phyloP scores from a whole-genome alignment of 2,113 vertebrate genomes.

The Poecilia latipinna region DNA sequence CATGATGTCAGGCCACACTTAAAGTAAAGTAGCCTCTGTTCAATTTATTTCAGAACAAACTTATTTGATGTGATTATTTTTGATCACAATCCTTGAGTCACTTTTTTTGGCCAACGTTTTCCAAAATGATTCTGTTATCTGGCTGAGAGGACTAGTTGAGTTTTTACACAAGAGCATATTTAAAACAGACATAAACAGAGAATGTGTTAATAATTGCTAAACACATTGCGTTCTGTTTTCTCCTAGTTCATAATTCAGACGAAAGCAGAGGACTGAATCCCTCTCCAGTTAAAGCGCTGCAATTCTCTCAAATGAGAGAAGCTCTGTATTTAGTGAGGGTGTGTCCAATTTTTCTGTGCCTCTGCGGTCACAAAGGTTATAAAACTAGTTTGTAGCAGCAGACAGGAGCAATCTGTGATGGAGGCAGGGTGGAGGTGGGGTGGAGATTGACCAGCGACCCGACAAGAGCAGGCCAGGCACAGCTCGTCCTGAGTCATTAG shows the following conservation, averaged over 20 bases:
- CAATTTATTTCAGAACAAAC: too few relatives aligned
- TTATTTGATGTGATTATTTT: too few relatives aligned
- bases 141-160: too few relatives aligned
- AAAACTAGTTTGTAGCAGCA: not conserved
- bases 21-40: too few relatives aligned
- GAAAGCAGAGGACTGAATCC: not conserved
- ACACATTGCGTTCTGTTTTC: not conserved
- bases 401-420: not conserved
- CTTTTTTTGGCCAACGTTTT: too few relatives aligned
- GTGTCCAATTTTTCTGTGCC: not conserved
- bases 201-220: too few relatives aligned
- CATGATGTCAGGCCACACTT: too few relatives aligned
- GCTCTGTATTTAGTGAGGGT: not conserved
- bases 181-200: too few relatives aligned
- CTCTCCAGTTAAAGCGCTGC: not conserved
- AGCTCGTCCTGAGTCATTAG: slow-evolving; percentile 44
- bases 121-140: too few relatives aligned
- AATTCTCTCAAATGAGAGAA: not conserved
- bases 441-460: slow-evolving; percentile 17
- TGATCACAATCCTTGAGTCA: too few relatives aligned
- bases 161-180: too few relatives aligned
- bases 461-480: slow-evolving; percentile 20
- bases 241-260: not conserved
- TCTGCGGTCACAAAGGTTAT: not conserved
- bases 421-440: not conserved